Conservation (phyloP, 2,888 invertebrate species). For the Azorinus chamasolen region DNA sequence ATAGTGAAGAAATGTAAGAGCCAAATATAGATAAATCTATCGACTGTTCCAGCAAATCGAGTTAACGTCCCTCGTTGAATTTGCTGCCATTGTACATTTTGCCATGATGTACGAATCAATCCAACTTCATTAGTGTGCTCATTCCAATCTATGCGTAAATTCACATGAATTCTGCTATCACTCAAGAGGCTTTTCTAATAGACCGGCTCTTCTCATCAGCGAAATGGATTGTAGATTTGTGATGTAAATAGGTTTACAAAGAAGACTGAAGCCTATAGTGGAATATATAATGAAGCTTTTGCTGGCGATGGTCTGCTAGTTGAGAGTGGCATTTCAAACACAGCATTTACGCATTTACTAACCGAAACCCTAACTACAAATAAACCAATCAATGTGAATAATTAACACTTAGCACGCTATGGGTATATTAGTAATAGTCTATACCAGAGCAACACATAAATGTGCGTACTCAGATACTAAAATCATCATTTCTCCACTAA, state of each 20-base stretch:
- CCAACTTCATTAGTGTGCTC: conserved; percentile 30
- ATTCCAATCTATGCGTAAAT: conserved; percentile 44
- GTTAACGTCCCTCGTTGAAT: conserved; percentile 52
- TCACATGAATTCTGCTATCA: conserved; percentile 23
- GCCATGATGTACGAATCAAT: conserved; percentile 40
- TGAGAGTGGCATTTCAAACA: no score
- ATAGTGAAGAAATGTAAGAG: conserved; percentile 7
- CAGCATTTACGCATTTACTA: no score
- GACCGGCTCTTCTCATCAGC: conserved; percentile 15
- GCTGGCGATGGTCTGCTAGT: no score
- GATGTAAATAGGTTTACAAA: conserved; percentile 46
- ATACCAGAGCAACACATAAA: no score
- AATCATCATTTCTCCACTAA: no score
- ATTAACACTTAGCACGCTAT: no score
- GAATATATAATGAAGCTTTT: no score
- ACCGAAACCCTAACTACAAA: no score
- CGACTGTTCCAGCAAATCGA: conserved; percentile 53
- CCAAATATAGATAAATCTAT: conserved; percentile 55
- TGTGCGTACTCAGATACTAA: no score
- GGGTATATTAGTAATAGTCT: no score
- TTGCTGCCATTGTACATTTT: conserved; percentile 28
- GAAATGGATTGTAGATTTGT: conserved; percentile 42
- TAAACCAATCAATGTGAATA: no score
- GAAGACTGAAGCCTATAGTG: not conserved
- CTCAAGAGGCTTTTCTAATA: conserved; percentile 25